Evolutionary conservation across 1,140 invertebrate species (phyloP), one percentile per base, ranked within the genome.

Genomic region (Drosophila tropicalis): DNA sequence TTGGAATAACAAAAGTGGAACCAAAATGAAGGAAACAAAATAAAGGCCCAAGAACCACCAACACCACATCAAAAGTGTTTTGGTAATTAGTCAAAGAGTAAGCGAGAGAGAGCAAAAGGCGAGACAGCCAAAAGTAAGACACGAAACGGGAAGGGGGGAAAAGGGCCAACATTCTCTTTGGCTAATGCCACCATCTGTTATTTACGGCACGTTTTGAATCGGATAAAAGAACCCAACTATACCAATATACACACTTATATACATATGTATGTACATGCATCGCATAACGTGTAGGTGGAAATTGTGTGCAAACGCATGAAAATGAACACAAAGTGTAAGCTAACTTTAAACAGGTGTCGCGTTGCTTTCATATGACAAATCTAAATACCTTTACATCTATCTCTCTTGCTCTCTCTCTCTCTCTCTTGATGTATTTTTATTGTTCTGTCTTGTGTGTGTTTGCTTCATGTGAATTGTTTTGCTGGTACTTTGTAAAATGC

Each of bases 331-430:
- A 63, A 44, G 62, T 34, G 19, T 15, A 19, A 15, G 15, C 17
- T 19, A 29, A 65, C 47, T 65, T 65, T 36, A 65, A 65, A 65
- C 63, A 65, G 63, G 63, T 65, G 63, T 65, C 51, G 41, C 62
- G 22, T 25, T 25, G 22, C 22, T 25, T 3, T 25, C 22, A 4
- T 25, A 25, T 25, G 36, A 61, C 58, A 41, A 22, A 15, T 61
- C 15, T 61, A 36, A 2, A 36, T 61, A 10, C 29, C 1, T 29
- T 6, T 29, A 25, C 34, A 36, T 22, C 32, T 19, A 29, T 36
- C 29, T 34, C 19, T 55, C 2, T n/a, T 6, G 7, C 44, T 47
- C 15, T 47, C 41, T 44, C 5, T 44, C 6, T 17, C 17, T 44
- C 1, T 22, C 44, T 22, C n/a, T n/a, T n/a, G n/a, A 47, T 47